Evolutionary conservation across 2,113 vertebrate genomes (phyloP).

Genomic region (Chaetops frenatus): DNA sequence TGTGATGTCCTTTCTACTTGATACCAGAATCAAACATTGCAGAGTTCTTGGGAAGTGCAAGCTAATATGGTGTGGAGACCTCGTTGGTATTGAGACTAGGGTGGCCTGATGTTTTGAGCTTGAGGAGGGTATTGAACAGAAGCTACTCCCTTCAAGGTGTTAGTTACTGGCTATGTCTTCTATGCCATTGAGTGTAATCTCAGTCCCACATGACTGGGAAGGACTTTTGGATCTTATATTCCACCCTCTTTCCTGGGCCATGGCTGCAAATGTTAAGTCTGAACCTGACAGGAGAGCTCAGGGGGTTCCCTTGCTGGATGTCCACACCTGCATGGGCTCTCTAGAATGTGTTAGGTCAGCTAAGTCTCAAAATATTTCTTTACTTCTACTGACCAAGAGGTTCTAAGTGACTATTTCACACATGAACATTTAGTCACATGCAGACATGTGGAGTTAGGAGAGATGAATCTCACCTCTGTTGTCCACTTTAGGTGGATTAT

Average conservation of each 20-base stretch:
- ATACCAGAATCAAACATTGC: not conserved
- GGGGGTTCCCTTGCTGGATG: not conserved
- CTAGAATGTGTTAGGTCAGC: not conserved
- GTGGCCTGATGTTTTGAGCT: not conserved
- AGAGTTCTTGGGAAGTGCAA: not conserved
- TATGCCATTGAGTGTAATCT: not conserved
- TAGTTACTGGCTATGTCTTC: not conserved
- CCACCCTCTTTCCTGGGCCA: too few species aligned
- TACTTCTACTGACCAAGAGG: not conserved
- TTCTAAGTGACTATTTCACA: not conserved
- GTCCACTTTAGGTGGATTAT: not conserved
- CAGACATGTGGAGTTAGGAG: not conserved
- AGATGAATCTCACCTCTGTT: not conserved
- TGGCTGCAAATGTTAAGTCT: not conserved
- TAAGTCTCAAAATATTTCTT: not conserved
- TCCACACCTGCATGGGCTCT: not conserved
- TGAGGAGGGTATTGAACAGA: not conserved
- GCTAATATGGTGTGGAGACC: not conserved
- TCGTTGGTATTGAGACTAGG: not conserved
- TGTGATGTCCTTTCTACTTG: not conserved
- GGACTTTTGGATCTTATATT: not conserved
- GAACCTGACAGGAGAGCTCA: not conserved
- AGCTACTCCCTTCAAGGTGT: not conserved
- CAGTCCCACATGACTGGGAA: not conserved
- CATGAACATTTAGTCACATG: not conserved